Percentiles rank a stretch among this genome's conserved stretches.
These are phyloP conservation scores for Phyto melanocephala DNA, from an alignment of 2,888 invertebrate species.

Conservation along the genomic window DNA sequence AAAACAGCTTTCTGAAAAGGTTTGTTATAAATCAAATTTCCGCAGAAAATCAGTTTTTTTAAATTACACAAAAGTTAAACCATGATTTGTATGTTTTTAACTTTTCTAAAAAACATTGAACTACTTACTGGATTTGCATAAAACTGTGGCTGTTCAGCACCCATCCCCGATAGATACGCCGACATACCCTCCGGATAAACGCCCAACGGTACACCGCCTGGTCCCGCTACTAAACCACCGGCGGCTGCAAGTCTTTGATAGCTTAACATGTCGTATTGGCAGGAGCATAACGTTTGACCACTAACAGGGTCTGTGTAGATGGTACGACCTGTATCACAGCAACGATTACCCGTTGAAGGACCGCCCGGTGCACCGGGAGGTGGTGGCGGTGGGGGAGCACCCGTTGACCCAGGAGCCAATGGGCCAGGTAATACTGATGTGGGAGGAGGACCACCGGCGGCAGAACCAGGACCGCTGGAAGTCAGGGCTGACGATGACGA, in stretches of 20 bases:
- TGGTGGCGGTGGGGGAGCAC: constrained; percentile 79
- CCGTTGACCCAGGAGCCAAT: constrained; percentile 70
- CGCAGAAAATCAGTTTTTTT: too few relatives aligned
- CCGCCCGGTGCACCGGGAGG: constrained; percentile 73
- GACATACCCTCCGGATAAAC: constrained; percentile 92
- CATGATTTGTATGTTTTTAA: too few relatives aligned
- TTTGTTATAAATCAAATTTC: too few relatives aligned
- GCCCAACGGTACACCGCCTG: constrained; percentile 86
- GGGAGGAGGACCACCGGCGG: constrained; percentile 63
- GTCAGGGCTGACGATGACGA: constrained; percentile 72
- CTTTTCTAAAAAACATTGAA: too few relatives aligned
- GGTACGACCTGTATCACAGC: constrained; percentile 95
- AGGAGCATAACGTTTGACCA: constrained; percentile 93
- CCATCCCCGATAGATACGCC: constrained; percentile 90
- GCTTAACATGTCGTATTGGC: constrained; percentile 91
- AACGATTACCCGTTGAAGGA: constrained; percentile 79
- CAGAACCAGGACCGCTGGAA: constrained; percentile 66
- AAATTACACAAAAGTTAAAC: too few relatives aligned
- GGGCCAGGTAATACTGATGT: constrained; percentile 68
- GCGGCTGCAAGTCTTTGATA: constrained; percentile 86
- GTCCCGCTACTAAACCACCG: constrained; percentile 79
- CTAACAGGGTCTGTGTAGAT: constrained; percentile 94
- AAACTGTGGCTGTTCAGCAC: constrained; percentile 91
- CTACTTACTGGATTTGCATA: constrained; percentile 83
- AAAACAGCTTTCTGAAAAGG: too few relatives aligned